Percentiles rank a stretch among this genome's conserved stretches.
Evolutionary conservation across 2,888 invertebrate species (phyloP).

Genomic region (Trichopoda pennipes): DNA sequence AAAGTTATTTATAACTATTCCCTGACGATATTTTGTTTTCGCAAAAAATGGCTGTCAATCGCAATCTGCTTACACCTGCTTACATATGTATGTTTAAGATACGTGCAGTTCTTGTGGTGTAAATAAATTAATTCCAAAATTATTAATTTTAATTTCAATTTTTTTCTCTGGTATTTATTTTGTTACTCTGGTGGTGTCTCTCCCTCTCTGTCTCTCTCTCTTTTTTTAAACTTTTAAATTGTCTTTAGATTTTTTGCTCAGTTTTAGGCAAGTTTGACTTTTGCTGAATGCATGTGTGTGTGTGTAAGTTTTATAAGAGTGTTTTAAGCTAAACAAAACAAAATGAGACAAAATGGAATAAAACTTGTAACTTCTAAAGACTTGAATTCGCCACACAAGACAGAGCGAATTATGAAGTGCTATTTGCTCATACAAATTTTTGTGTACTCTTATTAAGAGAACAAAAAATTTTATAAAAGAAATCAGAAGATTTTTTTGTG

Average conservation of each 20-base stretch:
- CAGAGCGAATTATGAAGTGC: not conserved
- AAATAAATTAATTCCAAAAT: constrained; percentile 19
- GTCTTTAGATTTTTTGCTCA: not conserved
- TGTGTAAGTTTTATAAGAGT: not conserved
- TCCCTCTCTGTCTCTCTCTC: not conserved
- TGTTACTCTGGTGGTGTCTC: not conserved
- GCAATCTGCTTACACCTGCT: no score
- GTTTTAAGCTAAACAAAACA: constrained; percentile 37
- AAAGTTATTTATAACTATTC: not conserved
- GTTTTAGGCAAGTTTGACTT: not conserved
- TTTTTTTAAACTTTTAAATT: not conserved
- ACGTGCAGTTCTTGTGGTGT: no score
- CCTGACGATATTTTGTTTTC: no score
- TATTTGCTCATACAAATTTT: no score
- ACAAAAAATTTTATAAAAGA: not conserved
- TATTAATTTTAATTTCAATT: constrained; percentile 14
- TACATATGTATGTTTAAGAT: no score
- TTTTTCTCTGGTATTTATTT: not conserved
- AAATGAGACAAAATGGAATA: constrained; percentile 55
- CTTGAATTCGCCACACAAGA: constrained; percentile 48
- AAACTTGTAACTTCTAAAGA: not conserved
- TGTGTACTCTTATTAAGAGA: no score
- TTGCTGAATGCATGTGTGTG: not conserved
- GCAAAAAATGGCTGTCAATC: not conserved
- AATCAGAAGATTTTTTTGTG: not conserved